Conservation (phyloP, 2,113 vertebrate genomes). For the Helogale parvula region DNA sequence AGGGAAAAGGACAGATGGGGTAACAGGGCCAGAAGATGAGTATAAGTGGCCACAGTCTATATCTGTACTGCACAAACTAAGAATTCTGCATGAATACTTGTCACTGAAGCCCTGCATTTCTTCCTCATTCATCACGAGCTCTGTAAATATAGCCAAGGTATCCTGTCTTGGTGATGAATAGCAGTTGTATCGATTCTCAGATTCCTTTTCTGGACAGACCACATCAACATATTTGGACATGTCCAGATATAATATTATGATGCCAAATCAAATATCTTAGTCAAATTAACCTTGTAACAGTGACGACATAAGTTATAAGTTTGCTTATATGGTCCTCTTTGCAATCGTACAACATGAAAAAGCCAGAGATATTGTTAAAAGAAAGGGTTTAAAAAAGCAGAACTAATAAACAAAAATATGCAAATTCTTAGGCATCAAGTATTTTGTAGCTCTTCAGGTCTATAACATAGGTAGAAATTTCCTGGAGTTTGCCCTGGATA, state of each 20-base stretch:
- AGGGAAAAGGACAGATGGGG: not conserved
- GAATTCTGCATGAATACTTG: not conserved
- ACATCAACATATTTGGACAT: not conserved
- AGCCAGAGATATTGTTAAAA: no score
- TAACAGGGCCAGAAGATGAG: not conserved
- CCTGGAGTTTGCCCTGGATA: not conserved
- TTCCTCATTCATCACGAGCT: not conserved
- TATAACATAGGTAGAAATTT: not conserved
- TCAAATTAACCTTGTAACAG: not conserved
- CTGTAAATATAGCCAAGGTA: not conserved
- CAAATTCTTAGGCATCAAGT: not conserved
- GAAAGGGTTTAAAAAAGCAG: no score
- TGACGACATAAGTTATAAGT: not conserved
- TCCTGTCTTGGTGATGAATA: not conserved
- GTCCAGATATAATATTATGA: not conserved
- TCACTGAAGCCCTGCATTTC: not conserved
- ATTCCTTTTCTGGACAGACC: not conserved
- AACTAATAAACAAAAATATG: no score
- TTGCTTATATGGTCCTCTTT: no score
- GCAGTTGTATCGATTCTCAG: not conserved
- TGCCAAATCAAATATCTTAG: not conserved
- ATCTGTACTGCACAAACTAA: not conserved
- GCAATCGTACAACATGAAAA: no score
- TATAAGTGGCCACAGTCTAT: not conserved
- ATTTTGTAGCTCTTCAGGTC: not conserved